phyloP scores from a whole-genome alignment of 2,113 vertebrate genomes.

The Mobula hypostoma region DNA sequence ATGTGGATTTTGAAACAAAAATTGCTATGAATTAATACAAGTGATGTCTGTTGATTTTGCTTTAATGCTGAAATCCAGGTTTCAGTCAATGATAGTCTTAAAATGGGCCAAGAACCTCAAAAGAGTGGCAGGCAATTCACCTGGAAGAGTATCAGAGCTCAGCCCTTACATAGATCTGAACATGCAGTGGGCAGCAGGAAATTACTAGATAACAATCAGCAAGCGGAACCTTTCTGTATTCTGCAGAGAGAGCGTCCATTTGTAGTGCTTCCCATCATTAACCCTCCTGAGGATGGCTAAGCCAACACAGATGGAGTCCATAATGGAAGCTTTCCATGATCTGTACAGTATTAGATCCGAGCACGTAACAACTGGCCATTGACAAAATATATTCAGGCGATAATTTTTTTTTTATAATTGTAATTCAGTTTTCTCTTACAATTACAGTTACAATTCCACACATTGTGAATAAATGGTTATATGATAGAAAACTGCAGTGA shows the following conservation, averaged over 20 bases:
- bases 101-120: not conserved
- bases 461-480: not conserved
- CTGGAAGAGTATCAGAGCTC: not conserved
- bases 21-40: not conserved
- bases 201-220: not conserved
- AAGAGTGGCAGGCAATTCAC: not conserved
- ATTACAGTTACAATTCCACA: not conserved
- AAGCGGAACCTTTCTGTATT: not conserved
- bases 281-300: not conserved
- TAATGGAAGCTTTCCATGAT: not conserved
- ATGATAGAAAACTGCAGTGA: not conserved
- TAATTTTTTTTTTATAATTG: not conserved
- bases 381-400: not conserved
- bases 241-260: not conserved
- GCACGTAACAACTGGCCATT: not conserved
- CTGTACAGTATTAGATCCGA: not conserved
- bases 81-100: not conserved
- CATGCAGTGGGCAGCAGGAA: not conserved
- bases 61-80: not conserved
- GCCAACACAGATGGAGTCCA: not conserved
- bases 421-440: not conserved
- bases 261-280: not conserved
- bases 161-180: no score
- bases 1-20: not conserved
- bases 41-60: not conserved